Evolutionary conservation across 2,113 vertebrate species (phyloP).

Genomic region (Rhodinocichla rosea): DNA sequence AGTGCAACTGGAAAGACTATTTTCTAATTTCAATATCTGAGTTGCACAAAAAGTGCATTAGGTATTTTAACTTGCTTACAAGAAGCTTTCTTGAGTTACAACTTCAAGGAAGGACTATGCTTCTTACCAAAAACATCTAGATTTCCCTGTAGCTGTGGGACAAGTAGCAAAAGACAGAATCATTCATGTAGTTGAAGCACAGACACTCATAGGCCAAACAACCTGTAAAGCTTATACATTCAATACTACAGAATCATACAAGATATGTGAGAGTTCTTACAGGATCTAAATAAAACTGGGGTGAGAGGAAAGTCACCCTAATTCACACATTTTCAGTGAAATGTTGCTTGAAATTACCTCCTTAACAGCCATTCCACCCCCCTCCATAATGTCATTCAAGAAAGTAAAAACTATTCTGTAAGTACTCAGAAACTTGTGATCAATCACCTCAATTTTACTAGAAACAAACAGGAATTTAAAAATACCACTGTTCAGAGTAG

Average conservation of each 20-base stretch:
- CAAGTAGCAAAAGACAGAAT: neutral
- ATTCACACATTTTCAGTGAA: neutral
- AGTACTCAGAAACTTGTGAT: neutral
- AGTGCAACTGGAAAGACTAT: neutral
- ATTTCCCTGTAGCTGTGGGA: neutral
- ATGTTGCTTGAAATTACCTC: neutral
- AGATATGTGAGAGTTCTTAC: neutral
- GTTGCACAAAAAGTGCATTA: neutral
- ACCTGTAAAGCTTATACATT: neutral
- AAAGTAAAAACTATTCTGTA: neutral
- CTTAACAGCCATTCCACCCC: neutral
- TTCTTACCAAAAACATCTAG: neutral
- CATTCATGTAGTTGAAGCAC: neutral
- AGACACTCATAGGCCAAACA: neutral
- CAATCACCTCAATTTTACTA: neutral
- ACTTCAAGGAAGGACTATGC: neutral
- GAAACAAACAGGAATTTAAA: neutral
- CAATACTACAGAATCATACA: neutral
- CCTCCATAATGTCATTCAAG: neutral
- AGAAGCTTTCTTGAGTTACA: neutral
- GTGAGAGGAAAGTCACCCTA: neutral
- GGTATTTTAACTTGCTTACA: neutral
- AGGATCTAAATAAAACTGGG: neutral
- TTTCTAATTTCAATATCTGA: neutral
- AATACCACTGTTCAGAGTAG: neutral